Conservation (phyloP, 2,797 vertebrate genomes). For the Thunnus albacares region DNA sequence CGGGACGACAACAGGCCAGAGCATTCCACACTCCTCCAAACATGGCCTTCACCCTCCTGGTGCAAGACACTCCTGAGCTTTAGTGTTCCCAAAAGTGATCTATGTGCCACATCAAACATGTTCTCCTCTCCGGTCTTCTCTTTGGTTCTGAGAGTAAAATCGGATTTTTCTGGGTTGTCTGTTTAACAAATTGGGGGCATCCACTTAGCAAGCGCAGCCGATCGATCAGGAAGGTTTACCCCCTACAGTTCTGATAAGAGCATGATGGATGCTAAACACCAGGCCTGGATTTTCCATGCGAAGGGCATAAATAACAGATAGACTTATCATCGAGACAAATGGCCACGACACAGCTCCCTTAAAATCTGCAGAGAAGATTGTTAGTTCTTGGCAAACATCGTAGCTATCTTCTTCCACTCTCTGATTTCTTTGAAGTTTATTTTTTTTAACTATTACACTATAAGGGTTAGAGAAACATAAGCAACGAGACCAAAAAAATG, state of each 20-base stretch:
- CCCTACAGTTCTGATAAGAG: constrained; percentile 75
- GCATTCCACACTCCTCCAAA: constrained; percentile 76
- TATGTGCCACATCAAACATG: constrained; percentile 42
- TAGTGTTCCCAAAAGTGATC: constrained; percentile 62
- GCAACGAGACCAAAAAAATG: constrained; percentile 31
- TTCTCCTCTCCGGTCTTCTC: constrained; percentile 18
- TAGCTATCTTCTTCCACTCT: constrained; percentile 14
- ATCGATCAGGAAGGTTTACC: constrained; percentile 70
- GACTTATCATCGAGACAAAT: constrained; percentile 67
- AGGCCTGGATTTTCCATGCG: constrained; percentile 57
- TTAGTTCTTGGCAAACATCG: neutral
- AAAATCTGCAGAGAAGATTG: constrained; percentile 25
- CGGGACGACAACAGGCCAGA: constrained; percentile 74
- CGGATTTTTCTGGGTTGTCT: constrained; percentile 52
- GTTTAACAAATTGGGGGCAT: constrained; percentile 62
- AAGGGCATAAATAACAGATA: constrained; percentile 62
- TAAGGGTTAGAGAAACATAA: constrained; percentile 43
- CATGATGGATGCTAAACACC: constrained; percentile 80
- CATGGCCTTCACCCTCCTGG: constrained; percentile 65
- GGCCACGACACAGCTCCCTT: constrained; percentile 41
- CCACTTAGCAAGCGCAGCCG: constrained; percentile 49
- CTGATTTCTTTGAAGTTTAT: constrained; percentile 38
- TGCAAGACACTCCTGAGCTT: constrained; percentile 60
- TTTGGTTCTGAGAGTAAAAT: constrained; percentile 33
- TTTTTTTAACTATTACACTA: constrained; percentile 31